These are phyloP conservation scores for Lethrus apterus DNA, from an alignment of 1,140 invertebrate genomes.

Conservation along the genomic window DNA sequence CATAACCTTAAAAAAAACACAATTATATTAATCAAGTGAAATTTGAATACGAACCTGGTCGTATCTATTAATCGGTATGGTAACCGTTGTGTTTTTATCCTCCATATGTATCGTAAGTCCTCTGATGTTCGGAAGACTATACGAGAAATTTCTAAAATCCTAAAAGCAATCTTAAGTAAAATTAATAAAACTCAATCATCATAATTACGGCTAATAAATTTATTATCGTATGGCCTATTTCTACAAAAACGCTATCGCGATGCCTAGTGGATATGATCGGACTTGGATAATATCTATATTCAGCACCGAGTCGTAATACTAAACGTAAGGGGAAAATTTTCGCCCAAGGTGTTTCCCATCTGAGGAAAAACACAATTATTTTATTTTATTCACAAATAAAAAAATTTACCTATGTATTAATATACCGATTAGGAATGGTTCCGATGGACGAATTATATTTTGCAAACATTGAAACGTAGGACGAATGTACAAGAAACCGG, in stretches of 20 bases:
- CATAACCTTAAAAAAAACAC: constrained; percentile 47
- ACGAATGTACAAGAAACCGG: constrained; percentile 76
- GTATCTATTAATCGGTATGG: constrained; percentile 74
- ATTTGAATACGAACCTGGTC: constrained; percentile 53
- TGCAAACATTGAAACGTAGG: constrained; percentile 79
- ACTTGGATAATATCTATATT: constrained; percentile 84
- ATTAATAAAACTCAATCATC: constrained; percentile 1
- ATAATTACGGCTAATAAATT: constrained; percentile 66
- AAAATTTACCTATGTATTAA: constrained; percentile 67
- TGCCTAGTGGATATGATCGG: constrained; percentile 74
- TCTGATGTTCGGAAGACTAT: constrained; percentile 69
- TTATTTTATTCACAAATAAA: not conserved
- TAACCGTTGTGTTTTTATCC: constrained; percentile 71
- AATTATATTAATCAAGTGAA: constrained; percentile 2
- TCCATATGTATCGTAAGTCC: constrained; percentile 80
- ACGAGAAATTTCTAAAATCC: constrained; percentile 83
- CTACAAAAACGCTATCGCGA: constrained; percentile 74
- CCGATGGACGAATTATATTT: constrained; percentile 64
- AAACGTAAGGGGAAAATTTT: constrained; percentile 75
- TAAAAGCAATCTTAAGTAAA: constrained; percentile 27
- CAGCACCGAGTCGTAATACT: constrained; percentile 73
- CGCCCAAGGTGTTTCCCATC: constrained; percentile 84
- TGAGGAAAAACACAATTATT: constrained; percentile 23
- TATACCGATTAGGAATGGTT: constrained; percentile 73
- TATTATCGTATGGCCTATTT: constrained; percentile 87